Evolutionary conservation across 1,140 invertebrate species (phyloP), one percentile per base, ranked within the genome.

Genomic region (Tribolium madens): DNA sequence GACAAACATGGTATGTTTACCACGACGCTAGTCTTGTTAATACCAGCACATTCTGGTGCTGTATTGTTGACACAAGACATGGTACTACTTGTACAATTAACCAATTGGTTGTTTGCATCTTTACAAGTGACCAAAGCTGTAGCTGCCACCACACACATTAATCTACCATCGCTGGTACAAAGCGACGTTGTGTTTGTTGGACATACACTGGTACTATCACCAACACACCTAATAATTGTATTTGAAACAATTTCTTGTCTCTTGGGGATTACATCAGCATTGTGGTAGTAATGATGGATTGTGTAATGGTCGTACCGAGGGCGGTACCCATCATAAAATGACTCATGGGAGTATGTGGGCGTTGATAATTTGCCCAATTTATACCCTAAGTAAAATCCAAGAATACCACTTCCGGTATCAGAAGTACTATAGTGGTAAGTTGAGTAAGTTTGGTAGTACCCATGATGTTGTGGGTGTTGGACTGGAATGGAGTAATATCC

Each of bases 271-370:
- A 7, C 33, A 3, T 79, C 60, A 1, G 14, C 36, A 42, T 80
- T 79, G 17, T 80, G 79, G 33, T 80, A 75, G 17, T 79, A 78
- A 76, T 80, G 79, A 18, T 79, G 75, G 12, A 80, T 75, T 60
- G 48, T 73, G 33, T 79, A 80, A 42, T 79, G 78, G 50, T 79
- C 76, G 13, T 77, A 75, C 64, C 73, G 42, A 33, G 77, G 77
- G 10, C 77, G 60, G 42, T 76, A 78, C 10, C 76, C 73, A 50
- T 78, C 74, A 48, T 76, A 78, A 9, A 76, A 75, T 0, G 46
- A 48, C 13, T 76, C 12, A 52, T 75, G 70, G 17, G 72, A 75
- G 21, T 73, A 78, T 0, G 73, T 79, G 47, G 75, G 78, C 48
- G 48, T 69, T 17, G 60, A 53, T 2, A 79, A 21, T 57, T 73